These are phyloP conservation scores for Macrophya alboannulata DNA, from an alignment of 2,888 invertebrate genomes.

Conservation along the genomic window DNA sequence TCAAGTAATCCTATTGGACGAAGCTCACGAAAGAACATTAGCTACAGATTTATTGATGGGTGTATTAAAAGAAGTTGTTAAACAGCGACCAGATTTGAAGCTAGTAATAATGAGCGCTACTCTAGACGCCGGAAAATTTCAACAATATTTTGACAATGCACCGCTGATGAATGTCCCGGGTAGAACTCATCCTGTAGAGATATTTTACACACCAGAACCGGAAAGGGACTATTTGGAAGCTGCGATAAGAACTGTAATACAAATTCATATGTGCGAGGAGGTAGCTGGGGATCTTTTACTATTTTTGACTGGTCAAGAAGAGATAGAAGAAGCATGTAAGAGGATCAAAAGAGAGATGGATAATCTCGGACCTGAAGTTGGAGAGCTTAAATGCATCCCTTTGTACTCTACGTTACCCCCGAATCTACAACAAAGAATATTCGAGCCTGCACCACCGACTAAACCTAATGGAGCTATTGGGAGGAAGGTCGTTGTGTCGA, in stretches of 20 bases:
- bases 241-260: constrained; percentile 97
- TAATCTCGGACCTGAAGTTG: constrained; percentile 97
- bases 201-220: constrained; percentile 99
- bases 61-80: constrained; percentile 97
- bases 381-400: constrained; percentile 99
- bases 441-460: constrained; percentile 97
- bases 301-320: constrained; percentile 94
- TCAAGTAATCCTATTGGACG: constrained; percentile 97
- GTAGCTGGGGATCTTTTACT: constrained; percentile 95
- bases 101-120: constrained; percentile 99
- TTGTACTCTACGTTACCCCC: constrained; percentile 99
- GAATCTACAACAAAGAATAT: constrained; percentile 97
- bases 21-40: constrained; percentile 99
- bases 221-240: constrained; percentile 99
- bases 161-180: constrained; percentile 99
- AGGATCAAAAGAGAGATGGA: constrained; percentile 97
- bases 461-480: constrained; percentile 95
- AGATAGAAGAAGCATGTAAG: constrained; percentile 99
- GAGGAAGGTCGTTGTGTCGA: constrained; percentile 97
- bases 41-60: constrained; percentile 99
- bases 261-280: constrained; percentile 98
- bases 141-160: constrained; percentile 99
- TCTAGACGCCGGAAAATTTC: constrained; percentile 99
- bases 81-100: constrained; percentile 95
- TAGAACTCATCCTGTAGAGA: constrained; percentile 97